Evolutionary conservation across 2,888 invertebrate species (phyloP), one percentile per base, ranked within the genome.

Genomic region (Polia nebulosa): DNA sequence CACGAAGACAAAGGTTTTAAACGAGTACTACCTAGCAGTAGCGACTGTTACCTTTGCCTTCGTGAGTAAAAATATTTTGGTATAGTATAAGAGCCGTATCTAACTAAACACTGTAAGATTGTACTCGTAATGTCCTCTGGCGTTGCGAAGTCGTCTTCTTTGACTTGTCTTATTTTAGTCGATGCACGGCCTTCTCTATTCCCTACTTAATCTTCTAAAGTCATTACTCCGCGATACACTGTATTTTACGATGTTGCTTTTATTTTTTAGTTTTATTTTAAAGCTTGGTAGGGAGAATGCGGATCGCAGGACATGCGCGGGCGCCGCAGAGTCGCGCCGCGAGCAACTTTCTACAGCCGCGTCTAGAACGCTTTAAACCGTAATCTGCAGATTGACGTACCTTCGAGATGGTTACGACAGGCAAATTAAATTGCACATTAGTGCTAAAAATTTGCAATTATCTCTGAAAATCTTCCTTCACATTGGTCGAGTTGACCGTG

Each of bases 331-430:
- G 95, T 94, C 95, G 95, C 95, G 95, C 91, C 95, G 87, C 95
- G 91, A 94, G 89, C 94, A 94, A 95, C 95, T 95, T 95, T 95
- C 95, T 95, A 95, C 95, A 90, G 88, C 91, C 88, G 91, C 92
- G 94, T 95, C 94, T 95, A 95, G 93, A 95, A 89, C 93, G 90
- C 90, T 93, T 94, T 94, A 94, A 93, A 94, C 95, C 88, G 94
- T 94, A 95, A 95, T 95, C 95, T 91, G 91, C 90, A 90, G 94
- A 94, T 95, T 95, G 95, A 95, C 94, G 93, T 91, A 93, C 93
- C 93, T 89, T 88, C 84, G 87, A 89, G 92, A 94, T 92, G 90
- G 89, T 94, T 93, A 93, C 93, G 92, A 93, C 93, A 91, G 86
- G 92, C 90, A 90, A 93, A 94, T 95, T 93, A 93, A 92, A 92